These are phyloP conservation scores for Thrips palmi DNA, from an alignment of 1,140 invertebrate species.

Conservation along the genomic window DNA sequence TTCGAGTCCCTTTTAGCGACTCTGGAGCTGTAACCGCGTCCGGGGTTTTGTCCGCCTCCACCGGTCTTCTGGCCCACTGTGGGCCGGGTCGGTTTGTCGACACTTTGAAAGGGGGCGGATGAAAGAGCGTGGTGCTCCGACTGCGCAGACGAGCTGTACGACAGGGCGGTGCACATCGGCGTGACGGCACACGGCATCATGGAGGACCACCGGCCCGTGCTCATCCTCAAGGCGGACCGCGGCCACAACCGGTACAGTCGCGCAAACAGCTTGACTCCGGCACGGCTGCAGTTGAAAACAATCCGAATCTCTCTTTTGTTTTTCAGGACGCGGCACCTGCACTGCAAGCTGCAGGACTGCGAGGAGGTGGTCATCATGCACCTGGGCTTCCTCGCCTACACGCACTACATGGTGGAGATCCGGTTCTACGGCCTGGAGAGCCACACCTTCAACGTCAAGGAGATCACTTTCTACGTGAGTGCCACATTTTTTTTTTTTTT, in stretches of 20 bases:
- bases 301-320: conserved; percentile 7
- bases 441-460: conserved; percentile 61
- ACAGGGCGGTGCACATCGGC: conserved; percentile 69
- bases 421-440: conserved; percentile 66
- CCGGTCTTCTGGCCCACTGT: too few species aligned
- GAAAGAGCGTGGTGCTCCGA: too few species aligned
- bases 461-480: conserved; percentile 81
- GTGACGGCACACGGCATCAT: conserved; percentile 63
- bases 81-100: too few species aligned
- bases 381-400: conserved; percentile 74
- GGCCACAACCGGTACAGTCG: conserved; percentile 44
- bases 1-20: too few species aligned
- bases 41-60: too few species aligned
- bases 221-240: conserved; percentile 36
- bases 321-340: conserved; percentile 54
- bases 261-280: conserved; percentile 6
- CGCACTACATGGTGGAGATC: conserved; percentile 71
- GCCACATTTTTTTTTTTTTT: conserved; percentile 12
- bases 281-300: not conserved
- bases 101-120: too few species aligned
- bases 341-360: conserved; percentile 63
- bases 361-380: conserved; percentile 78
- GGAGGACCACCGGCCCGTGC: conserved; percentile 45
- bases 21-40: too few species aligned
- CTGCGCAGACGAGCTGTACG: conserved; percentile 72